Conservation (phyloP, 2,797 vertebrate species). For the Lepus oiostolus region DNA sequence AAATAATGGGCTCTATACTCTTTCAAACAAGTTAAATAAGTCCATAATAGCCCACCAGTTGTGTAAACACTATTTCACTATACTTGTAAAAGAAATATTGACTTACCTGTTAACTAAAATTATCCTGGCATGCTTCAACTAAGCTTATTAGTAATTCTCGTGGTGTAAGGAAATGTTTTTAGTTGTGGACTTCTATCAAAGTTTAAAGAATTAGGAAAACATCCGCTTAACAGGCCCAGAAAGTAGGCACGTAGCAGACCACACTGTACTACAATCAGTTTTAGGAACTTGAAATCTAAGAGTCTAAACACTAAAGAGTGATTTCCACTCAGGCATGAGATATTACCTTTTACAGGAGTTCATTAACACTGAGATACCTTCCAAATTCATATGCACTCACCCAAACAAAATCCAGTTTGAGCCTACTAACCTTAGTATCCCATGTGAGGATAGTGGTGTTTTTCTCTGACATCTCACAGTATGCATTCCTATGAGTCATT, state of each 20-base stretch:
- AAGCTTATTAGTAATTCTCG: constrained; percentile 75
- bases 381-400: constrained; percentile 42
- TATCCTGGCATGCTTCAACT: constrained; percentile 81
- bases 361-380: constrained; percentile 58
- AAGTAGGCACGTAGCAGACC: constrained; percentile 50
- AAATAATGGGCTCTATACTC: constrained; percentile 80
- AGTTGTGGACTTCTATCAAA: constrained; percentile 74
- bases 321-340: constrained; percentile 19
- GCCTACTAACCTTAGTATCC: neutral
- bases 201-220: constrained; percentile 78
- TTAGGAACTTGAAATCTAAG: constrained; percentile 34
- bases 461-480: neutral
- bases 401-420: constrained; percentile 46
- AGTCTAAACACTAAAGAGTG: constrained; percentile 25
- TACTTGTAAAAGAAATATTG: constrained; percentile 85
- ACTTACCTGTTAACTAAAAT: constrained; percentile 84
- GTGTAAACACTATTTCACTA: constrained; percentile 84
- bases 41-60: constrained; percentile 82
- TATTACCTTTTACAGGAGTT: constrained; percentile 25
- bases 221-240: constrained; percentile 66
- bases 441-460: neutral
- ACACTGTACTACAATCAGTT: neutral
- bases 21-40: constrained; percentile 82
- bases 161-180: constrained; percentile 59
- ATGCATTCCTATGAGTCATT: neutral